Evolutionary conservation across 2,888 invertebrate species (phyloP).

Genomic region (Hermaeophaga mercurialis): DNA sequence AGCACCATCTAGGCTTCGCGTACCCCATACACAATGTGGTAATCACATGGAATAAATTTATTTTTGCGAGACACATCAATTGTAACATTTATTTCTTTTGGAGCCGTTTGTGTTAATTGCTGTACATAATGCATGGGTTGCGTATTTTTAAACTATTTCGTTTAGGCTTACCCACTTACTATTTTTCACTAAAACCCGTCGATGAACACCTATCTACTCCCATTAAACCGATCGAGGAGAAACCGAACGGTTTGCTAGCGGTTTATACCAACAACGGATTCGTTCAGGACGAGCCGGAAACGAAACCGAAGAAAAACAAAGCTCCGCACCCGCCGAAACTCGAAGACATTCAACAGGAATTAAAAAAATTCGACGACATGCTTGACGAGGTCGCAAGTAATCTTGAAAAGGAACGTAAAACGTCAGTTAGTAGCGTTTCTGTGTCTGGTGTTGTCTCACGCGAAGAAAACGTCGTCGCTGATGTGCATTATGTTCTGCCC

Average conservation of each 20-base stretch:
- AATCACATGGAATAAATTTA: too few relatives aligned
- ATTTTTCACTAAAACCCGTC: slow-evolving; percentile 43
- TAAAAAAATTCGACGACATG: slow-evolving; percentile 42
- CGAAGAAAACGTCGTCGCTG: slow-evolving; percentile 63
- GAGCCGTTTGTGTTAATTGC: too few relatives aligned
- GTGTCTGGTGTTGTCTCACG: slow-evolving; percentile 38
- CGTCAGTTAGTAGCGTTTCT: slow-evolving; percentile 45
- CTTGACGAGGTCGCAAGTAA: slow-evolving; percentile 37
- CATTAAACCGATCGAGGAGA: slow-evolving; percentile 6
- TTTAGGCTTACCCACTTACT: slow-evolving; percentile 54
- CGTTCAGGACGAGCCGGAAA: slow-evolving; percentile 13
- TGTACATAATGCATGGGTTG: slow-evolving; percentile 49
- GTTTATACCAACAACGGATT: slow-evolving; percentile 25
- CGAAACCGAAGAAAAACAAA: slow-evolving; percentile 28
- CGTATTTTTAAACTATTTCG: slow-evolving; percentile 39
- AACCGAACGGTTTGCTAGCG: slow-evolving; percentile 13
- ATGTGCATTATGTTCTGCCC: slow-evolving; percentile 60
- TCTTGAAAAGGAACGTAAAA: slow-evolving; percentile 38
- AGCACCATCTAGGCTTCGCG: too few relatives aligned
- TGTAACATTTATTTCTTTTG: too few relatives aligned
- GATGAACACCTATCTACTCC: slow-evolving; percentile 35
- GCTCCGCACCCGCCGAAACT: slow-evolving; percentile 31
- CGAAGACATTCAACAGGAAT: slow-evolving; percentile 36
- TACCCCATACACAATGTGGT: too few relatives aligned
- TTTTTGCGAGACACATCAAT: not conserved